Percentiles rank a stretch among this genome's conserved stretches.
phyloP scores from a whole-genome alignment of 2,113 vertebrate genomes.

The Oncorhynchus nerka region DNA sequence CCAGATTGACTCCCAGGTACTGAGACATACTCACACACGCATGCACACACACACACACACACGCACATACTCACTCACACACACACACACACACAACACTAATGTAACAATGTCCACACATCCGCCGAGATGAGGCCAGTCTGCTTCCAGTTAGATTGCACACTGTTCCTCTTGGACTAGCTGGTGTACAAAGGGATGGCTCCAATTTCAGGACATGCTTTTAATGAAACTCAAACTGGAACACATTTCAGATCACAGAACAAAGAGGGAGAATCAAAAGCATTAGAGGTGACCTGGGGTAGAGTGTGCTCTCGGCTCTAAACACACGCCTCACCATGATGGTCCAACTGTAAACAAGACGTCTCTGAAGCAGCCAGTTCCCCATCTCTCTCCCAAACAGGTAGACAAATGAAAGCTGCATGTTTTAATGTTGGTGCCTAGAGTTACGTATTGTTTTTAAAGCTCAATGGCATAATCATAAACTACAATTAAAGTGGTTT shows the following conservation, averaged over 20 bases:
- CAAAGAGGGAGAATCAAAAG: conserved; percentile 62
- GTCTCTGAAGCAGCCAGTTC: conserved; percentile 51
- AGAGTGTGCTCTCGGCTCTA: conserved; percentile 45
- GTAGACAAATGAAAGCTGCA: conserved; percentile 36
- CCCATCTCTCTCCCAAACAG: conserved; percentile 36
- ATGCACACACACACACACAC: neutral
- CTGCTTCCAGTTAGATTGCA: conserved; percentile 72
- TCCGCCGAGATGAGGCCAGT: conserved; percentile 40
- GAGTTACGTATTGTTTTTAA: conserved; percentile 71
- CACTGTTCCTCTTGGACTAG: conserved; percentile 53
- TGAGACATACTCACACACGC: conserved; percentile 1
- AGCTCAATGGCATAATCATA: conserved; percentile 54
- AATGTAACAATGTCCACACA: conserved; percentile 15
- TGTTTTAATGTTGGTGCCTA: conserved; percentile 42
- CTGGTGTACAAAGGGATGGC: conserved; percentile 58
- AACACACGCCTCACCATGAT: conserved; percentile 50
- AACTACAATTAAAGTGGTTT: conserved; percentile 54
- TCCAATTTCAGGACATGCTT: conserved; percentile 74
- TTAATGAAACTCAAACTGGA: conserved; percentile 75
- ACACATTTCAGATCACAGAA: conserved; percentile 69
- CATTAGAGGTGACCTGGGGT: conserved; percentile 52
- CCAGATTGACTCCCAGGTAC: conserved; percentile 39
- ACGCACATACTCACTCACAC: conserved; percentile 16
- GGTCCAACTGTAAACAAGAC: conserved; percentile 58
- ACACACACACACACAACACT: conserved; percentile 23